phyloP scores from a whole-genome alignment of 2,797 vertebrate genomes.

The Petrocephalus schoutedeni region DNA sequence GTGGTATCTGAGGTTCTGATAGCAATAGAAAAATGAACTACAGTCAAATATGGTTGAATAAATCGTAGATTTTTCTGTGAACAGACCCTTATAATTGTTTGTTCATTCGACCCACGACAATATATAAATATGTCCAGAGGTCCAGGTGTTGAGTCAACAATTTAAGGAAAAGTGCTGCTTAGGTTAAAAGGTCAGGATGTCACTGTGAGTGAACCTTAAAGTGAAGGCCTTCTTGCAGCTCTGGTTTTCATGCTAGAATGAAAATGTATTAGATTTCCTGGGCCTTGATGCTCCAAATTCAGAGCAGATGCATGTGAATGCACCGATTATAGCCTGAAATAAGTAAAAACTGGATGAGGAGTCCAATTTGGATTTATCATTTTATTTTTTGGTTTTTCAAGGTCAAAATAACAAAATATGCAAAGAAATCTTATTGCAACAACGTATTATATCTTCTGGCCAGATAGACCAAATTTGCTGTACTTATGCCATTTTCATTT shows the following conservation, averaged over 20 bases:
- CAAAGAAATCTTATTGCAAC: not conserved
- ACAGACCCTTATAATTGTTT: not conserved
- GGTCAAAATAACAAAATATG: not conserved
- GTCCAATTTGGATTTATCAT: not conserved
- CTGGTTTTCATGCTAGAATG: not conserved
- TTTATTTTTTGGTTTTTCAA: not conserved
- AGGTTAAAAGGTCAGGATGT: not conserved
- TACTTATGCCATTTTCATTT: not conserved
- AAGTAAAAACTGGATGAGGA: not conserved
- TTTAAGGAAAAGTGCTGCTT: not conserved
- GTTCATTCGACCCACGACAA: not conserved
- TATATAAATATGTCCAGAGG: not conserved
- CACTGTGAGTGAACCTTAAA: not conserved
- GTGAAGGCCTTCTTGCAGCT: not conserved
- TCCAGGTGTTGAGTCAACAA: not conserved
- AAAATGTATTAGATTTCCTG: conserved; percentile 13
- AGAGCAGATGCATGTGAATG: conserved; percentile 10
- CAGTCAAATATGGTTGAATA: not conserved
- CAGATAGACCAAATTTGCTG: not conserved
- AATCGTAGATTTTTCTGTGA: not conserved
- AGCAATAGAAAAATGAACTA: not conserved
- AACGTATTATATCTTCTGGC: not conserved
- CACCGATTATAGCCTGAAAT: not conserved
- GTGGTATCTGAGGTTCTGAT: not conserved
- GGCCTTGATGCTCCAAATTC: not conserved